A percentile compares a stretch with the other conserved stretches of the same genome.
Conservation (phyloP, 2,797 vertebrate species). For the Saxicola maurus region DNA sequence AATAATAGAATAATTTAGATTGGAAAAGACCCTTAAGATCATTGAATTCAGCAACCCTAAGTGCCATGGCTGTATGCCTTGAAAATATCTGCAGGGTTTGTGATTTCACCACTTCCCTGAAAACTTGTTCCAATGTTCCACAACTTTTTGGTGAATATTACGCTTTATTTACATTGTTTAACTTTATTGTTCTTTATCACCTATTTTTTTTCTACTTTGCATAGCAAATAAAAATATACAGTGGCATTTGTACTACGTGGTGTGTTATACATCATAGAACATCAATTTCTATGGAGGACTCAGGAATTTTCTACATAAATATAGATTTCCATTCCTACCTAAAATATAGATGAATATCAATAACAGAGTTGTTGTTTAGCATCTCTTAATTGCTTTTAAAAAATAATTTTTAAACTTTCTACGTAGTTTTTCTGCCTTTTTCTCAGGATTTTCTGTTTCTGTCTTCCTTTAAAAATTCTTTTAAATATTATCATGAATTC, state of each 20-base stretch:
- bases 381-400: neutral
- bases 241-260: neutral
- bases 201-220: neutral
- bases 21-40: neutral
- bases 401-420: neutral
- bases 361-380: neutral
- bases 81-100: neutral
- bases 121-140: neutral
- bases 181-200: neutral
- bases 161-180: neutral
- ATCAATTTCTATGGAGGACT: neutral
- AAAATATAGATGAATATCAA: neutral
- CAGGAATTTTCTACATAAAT: neutral
- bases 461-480: neutral
- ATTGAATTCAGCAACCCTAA: fast-evolving
- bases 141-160: neutral
- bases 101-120: neutral
- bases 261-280: neutral
- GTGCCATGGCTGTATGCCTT: neutral
- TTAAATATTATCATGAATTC: neutral
- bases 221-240: neutral
- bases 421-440: neutral
- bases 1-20: neutral
- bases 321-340: neutral
- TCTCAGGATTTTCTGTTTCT: neutral